Percentiles rank a stretch among this genome's conserved stretches.
Evolutionary conservation across 1,140 invertebrate species (phyloP).

Genomic region (Bemisia tabaci): DNA sequence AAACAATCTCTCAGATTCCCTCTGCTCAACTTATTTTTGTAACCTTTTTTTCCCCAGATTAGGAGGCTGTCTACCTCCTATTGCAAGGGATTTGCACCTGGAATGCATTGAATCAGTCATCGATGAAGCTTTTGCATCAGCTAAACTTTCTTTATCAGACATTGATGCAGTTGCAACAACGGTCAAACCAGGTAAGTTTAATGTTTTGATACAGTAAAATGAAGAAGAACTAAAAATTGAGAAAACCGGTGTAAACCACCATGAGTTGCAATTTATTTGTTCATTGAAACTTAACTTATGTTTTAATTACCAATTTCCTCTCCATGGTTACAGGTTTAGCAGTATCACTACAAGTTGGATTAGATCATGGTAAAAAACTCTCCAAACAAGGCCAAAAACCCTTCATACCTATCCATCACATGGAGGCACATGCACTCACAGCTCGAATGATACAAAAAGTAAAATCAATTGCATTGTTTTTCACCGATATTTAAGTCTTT

Average conservation of each 20-base stretch:
- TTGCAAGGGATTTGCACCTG: conserved; percentile 69
- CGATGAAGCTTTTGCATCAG: conserved; percentile 45
- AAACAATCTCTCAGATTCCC: no score
- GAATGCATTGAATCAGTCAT: conserved; percentile 64
- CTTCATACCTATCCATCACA: conserved; percentile 93
- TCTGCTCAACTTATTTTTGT: no score
- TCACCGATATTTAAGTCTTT: conserved; percentile 6
- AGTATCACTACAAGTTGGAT: conserved; percentile 63
- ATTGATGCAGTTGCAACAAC: conserved; percentile 86
- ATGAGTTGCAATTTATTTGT: no score
- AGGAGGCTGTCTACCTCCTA: conserved; percentile 81
- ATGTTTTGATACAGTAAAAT: conserved; percentile 5
- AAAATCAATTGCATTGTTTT: conserved; percentile 16
- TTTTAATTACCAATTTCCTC: conserved; percentile 10
- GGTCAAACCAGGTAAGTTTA: conserved; percentile 60
- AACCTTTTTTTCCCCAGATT: conserved; percentile 39
- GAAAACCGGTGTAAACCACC: no score
- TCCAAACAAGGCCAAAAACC: conserved; percentile 56
- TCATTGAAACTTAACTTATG: no score
- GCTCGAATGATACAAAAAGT: conserved; percentile 53
- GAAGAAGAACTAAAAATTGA: no score
- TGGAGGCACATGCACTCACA: conserved; percentile 95
- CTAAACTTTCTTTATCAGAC: conserved; percentile 43
- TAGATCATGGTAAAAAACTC: conserved; percentile 70
- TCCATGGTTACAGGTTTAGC: conserved; percentile 40